Base-by-base conservation (phyloP, 2,888 invertebrate species). In the Lepidocyrtoides sp. region DNA sequence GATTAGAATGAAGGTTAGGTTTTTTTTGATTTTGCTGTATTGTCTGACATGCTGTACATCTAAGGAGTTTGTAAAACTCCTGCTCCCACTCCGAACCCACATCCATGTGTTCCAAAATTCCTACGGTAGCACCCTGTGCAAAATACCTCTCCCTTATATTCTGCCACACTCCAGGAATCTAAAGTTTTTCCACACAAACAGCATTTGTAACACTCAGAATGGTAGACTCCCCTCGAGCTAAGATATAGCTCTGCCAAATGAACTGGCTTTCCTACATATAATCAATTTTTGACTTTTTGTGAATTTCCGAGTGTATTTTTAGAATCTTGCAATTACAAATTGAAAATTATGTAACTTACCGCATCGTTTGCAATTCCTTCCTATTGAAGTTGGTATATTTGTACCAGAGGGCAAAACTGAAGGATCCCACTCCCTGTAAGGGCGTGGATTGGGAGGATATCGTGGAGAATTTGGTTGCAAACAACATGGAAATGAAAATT, bases 161-260 rank as follows among this genome's bases (percentile, higher is more conserved):
- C 99, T 95, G 98, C 96, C 96, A 98, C 98, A 96, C 98, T 99
- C 96, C 99, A 99, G 95, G 99, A 99, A 96, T 99, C 99, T 96
- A 99, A 97, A 96, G 98, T 96, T 96, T 99, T 99, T 0, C 93
- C 91, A 69, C 93, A 93, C 5, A 89, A 60, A 60, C 92, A 93
- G 54, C 93, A 93, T 23, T 85, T 88, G 54, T 89, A 93, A 60
- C 93, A 93, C 32, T 92, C 92, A 12, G 86, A 66, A 60, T 93
- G 93, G 57, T 92, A 93, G 1, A 66, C 91, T 20, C 93, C 93
- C 54, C 91, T 85, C 1, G 91, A 91, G 20, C 93, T 92, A 3
- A 91, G 44, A 51, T 92, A 91, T 41, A 93, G 41, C 29, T 93
- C 93, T 8, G 93, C 91, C 66, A 88, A 83, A 69, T 66, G 90